Evolutionary conservation across 2,888 invertebrate genomes (phyloP), one percentile per base, ranked within the genome.

Genomic region (Dysmachus trigonus): DNA sequence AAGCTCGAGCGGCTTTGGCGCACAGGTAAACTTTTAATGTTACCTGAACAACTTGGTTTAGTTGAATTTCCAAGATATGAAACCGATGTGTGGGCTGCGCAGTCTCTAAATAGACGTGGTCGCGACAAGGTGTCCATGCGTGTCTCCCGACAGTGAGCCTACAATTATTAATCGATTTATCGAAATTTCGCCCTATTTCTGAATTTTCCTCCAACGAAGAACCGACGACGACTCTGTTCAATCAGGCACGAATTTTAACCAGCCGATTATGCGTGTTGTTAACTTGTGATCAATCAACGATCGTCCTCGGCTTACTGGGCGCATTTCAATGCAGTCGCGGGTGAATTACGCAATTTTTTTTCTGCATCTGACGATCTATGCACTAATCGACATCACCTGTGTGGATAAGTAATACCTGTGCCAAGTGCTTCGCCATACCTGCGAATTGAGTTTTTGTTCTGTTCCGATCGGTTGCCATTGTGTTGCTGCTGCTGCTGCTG

Each of bases 61-160:
- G 72, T 81, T 81, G 81, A 81, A 81, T 83, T 81, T 51, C 62
- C 47, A 81, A 85, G 86, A 38, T 87, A 83, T 83, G 27, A 83
- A 41, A 71, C 30, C 38, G 38, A 72, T 87, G 88, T 88, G 88
- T 88, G 86, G 88, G 87, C 84, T 88, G 88, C 88, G 88, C 88
- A 89, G 89, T 89, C 89, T 89, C 88, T 87, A 88, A 87, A 87
- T 88, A 88, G 88, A 88, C 88, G 89, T 88, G 89, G 87, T 89
- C 88, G 89, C 88, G 89, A 85, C 47, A 79, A 87, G 86, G 85
- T 87, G 71, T 73, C 41, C 84, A 82, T 87, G 86, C 51, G 71
- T 74, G 86, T 88, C 62, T 87, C 85, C 86, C 62, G 81, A 71
- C 62, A 81, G 82, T 74, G 73, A 8, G 85, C 8, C 27, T 62